Evolutionary conservation across 2,888 invertebrate genomes (phyloP).

Genomic region (Steinernema carpocapsae): DNA sequence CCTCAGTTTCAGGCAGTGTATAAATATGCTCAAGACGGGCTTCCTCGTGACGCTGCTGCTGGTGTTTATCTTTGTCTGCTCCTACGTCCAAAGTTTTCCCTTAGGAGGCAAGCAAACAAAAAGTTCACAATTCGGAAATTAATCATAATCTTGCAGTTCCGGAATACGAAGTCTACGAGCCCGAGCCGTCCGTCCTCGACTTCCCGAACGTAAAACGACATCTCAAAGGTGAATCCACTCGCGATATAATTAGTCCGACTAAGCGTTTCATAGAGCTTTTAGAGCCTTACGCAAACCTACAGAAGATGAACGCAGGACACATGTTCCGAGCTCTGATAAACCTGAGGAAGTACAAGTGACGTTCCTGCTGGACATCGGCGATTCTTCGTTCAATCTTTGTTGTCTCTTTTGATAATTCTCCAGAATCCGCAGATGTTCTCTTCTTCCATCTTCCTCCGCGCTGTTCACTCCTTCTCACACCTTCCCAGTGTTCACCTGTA

Average conservation of each 20-base stretch:
- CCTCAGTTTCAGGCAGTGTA: too few relatives aligned
- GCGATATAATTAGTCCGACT: background rate
- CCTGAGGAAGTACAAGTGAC: constrained; percentile 24
- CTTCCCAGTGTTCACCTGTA: background rate
- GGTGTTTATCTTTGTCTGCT: background rate
- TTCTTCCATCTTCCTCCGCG: background rate
- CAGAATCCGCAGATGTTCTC: background rate
- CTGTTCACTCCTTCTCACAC: background rate
- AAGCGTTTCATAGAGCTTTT: constrained; percentile 15
- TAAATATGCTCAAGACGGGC: constrained; percentile 4
- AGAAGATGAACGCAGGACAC: background rate
- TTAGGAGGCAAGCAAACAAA: background rate
- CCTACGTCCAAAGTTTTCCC: constrained; percentile 5
- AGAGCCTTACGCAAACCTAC: constrained; percentile 15
- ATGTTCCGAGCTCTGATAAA: constrained; percentile 26
- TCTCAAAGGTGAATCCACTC: background rate
- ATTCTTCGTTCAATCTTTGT: background rate
- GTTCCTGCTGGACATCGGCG: background rate
- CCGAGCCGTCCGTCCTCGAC: background rate
- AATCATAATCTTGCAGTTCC: background rate
- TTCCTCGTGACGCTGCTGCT: constrained; percentile 7
- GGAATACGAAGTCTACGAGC: constrained; percentile 9
- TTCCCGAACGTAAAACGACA: background rate
- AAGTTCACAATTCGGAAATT: too few relatives aligned
- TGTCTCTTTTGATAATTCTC: constrained; percentile 2